Percentiles rank a stretch among this genome's conserved stretches.
These are phyloP conservation scores for Cotesia vestalis DNA, from an alignment of 1,140 invertebrate species.

Conservation along the genomic window DNA sequence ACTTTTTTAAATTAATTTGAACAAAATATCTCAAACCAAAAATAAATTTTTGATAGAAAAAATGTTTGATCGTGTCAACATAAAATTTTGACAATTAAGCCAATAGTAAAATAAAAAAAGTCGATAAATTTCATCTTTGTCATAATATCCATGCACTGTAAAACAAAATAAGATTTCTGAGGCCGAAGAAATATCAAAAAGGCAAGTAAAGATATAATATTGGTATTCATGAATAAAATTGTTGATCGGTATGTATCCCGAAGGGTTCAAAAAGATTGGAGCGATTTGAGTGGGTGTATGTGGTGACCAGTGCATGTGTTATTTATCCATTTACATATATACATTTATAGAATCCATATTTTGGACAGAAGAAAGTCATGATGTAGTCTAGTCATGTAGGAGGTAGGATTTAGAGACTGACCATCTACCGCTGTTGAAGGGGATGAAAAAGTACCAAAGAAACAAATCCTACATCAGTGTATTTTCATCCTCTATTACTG, in stretches of 20 bases:
- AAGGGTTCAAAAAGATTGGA: not conserved
- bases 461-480: constrained; percentile 28
- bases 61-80: too few relatives aligned
- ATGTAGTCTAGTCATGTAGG: constrained; percentile 50
- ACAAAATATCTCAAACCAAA: too few relatives aligned
- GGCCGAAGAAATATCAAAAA: too few relatives aligned
- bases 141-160: too few relatives aligned
- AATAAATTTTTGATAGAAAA: too few relatives aligned
- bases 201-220: too few relatives aligned
- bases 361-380: constrained; percentile 45
- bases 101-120: too few relatives aligned
- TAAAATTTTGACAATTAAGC: too few relatives aligned
- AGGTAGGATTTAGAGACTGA: constrained; percentile 44
- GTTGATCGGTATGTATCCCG: not conserved
- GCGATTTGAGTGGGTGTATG: not conserved
- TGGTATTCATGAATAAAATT: not conserved
- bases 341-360: not conserved
- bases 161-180: too few relatives aligned
- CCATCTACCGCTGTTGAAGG: constrained; percentile 18
- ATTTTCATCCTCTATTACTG: not conserved
- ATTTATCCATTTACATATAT: constrained; percentile 21
- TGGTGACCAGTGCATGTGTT: constrained; percentile 15
- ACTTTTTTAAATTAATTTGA: too few relatives aligned
- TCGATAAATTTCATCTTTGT: too few relatives aligned
- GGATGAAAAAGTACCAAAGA: not conserved